These are phyloP conservation scores for Eulacestoma nigropectus DNA, from an alignment of 2,113 vertebrate species.

Conservation along the genomic window DNA sequence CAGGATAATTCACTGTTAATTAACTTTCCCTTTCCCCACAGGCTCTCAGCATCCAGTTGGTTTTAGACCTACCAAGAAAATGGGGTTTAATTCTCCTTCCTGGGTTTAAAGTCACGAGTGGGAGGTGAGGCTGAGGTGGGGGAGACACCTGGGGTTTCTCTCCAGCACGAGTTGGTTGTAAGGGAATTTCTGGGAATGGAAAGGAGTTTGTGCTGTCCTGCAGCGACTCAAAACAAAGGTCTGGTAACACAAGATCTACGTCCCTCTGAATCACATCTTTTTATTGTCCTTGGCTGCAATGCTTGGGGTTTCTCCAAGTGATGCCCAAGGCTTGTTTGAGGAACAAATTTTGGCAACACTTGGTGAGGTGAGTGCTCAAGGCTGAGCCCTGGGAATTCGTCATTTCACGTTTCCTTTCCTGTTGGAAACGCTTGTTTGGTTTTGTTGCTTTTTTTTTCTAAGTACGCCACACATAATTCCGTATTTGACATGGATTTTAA, in stretches of 20 bases:
- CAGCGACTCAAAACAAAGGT: not conserved
- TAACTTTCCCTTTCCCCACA: not conserved
- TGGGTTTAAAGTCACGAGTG: not conserved
- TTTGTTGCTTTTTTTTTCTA: not conserved
- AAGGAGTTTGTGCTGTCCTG: not conserved
- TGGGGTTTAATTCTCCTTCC: not conserved
- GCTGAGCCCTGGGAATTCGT: not conserved
- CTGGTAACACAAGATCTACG: too few relatives aligned
- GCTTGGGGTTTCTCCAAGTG: not conserved
- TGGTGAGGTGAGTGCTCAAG: not conserved
- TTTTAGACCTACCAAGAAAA: not conserved
- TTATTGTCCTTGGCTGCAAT: not conserved
- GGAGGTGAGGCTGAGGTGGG: too few relatives aligned
- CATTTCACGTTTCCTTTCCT: not conserved
- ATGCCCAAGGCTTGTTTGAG: not conserved
- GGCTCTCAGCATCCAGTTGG: not conserved
- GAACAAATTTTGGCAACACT: not conserved
- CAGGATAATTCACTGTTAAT: not conserved
- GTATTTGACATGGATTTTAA: not conserved
- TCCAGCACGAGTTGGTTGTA: not conserved
- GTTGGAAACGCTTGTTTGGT: not conserved
- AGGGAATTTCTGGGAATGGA: not conserved
- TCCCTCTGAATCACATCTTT: not conserved
- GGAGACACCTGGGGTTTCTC: not conserved
- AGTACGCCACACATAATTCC: not conserved